These are phyloP conservation scores for Antidorcas marsupialis DNA, from an alignment of 2,113 vertebrate species.

Conservation along the genomic window DNA sequence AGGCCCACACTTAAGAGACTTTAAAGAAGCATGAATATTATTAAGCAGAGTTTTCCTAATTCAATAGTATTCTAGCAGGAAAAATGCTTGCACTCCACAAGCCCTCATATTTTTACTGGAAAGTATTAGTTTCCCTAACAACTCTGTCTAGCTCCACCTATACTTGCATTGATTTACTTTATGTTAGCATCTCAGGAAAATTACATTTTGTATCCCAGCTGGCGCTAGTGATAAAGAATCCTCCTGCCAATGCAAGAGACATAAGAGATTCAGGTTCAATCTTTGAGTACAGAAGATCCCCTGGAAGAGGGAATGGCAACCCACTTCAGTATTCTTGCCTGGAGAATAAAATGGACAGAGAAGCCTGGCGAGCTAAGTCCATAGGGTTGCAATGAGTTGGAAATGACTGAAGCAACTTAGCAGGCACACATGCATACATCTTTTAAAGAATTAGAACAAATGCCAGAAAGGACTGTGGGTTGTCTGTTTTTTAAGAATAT, in stretches of 20 bases:
- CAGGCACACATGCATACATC: not conserved
- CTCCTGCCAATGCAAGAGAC: not conserved
- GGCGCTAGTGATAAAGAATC: not conserved
- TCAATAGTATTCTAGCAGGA: not conserved
- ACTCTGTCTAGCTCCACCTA: not conserved
- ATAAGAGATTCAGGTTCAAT: not conserved
- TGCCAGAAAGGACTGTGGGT: not conserved
- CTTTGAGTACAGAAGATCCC: not conserved
- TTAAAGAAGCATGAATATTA: constrained; percentile 23
- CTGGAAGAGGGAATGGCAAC: not conserved
- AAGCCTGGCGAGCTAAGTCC: not conserved
- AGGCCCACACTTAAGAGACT: constrained; percentile 22
- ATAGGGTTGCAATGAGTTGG: not conserved
- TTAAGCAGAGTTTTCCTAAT: constrained; percentile 13
- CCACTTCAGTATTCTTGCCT: not conserved
- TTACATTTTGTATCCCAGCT: not conserved
- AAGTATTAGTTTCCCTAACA: not conserved
- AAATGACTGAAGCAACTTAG: not conserved
- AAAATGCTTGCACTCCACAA: not conserved
- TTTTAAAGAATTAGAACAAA: not conserved
- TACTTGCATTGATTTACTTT: not conserved
- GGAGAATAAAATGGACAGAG: not conserved
- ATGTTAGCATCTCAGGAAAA: not conserved
- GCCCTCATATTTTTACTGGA: not conserved
- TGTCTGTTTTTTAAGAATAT: not conserved